Evolutionary conservation across 2,113 vertebrate species (phyloP).

Genomic region (Melanostigma gelatinosum): DNA sequence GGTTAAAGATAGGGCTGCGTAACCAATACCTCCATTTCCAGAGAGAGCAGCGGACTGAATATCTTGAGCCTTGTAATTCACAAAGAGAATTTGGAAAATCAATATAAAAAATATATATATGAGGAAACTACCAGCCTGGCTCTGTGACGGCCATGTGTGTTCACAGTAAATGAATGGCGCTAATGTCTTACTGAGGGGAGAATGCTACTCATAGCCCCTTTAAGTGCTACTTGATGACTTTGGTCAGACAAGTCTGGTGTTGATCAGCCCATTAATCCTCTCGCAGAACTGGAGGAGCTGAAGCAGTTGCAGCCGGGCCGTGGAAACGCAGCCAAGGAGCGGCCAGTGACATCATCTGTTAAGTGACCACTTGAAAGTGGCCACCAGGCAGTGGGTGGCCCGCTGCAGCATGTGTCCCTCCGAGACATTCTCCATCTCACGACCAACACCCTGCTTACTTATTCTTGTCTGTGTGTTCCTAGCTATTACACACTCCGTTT

Average conservation of each 20-base stretch:
- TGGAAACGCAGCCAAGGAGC: constrained; percentile 40
- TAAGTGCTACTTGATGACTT: constrained; percentile 6
- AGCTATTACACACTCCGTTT: constrained; percentile 32
- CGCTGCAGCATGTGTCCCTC: constrained; percentile 14
- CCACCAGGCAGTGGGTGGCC: constrained; percentile 61
- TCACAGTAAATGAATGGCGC: background rate
- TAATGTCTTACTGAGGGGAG: constrained; percentile 23
- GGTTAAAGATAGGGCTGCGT: background rate
- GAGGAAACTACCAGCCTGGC: background rate
- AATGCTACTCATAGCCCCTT: constrained; percentile 18
- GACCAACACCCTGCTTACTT: constrained; percentile 34
- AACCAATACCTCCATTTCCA: background rate
- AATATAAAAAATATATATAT: background rate
- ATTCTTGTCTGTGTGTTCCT: constrained; percentile 38
- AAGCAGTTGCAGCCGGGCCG: constrained; percentile 35
- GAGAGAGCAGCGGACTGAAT: background rate
- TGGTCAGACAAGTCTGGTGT: constrained; percentile 40
- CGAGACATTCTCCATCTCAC: constrained; percentile 22
- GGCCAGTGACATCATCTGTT: constrained; percentile 69
- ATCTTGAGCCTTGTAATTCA: background rate
- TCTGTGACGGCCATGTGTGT: background rate
- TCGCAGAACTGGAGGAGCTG: constrained; percentile 6
- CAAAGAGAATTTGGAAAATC: background rate
- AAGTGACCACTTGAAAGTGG: constrained; percentile 73
- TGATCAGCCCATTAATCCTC: constrained; percentile 38